Evolutionary conservation across 2,888 invertebrate species (phyloP), one percentile per base, ranked within the genome.

Genomic region (Sminthurinus aureus): DNA sequence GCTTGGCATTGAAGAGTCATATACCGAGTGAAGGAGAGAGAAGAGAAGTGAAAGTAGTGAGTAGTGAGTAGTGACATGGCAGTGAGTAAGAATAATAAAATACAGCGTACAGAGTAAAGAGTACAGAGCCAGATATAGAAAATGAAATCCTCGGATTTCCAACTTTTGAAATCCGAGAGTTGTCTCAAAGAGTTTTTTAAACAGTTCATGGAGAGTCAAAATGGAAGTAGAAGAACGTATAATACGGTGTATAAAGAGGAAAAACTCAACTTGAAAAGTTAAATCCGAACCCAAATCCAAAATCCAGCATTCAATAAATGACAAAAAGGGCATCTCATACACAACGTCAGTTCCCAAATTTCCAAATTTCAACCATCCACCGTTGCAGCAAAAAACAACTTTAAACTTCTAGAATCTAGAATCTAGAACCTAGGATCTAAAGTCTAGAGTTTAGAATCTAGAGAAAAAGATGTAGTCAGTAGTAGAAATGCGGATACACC

Each of bases 91-190:
- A 58, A 58, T 58, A 58, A 9, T 13, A 58, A 58, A 58, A 58
- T 9, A 58, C 18, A 38, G 6, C n/a, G n/a, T n/a, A 52, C 52
- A 52, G 52, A 52, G 13, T 11, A 52, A 13, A 52, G 52, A 52
- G 52, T n/a, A 52, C 9, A 52, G 52, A 52, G 52, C 52, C 9
- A 58, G 58, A 58, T 24, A 71, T 24, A 22, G 24, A 71, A 24
- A 71, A 24, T 71, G 13, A 71, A 71, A 71, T 71, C 71, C 71
- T 13, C 13, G 71, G 71, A 71, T 71, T 71, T 71, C 24, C 71
- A 26, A 71, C 24, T 71, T 38, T 71, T 13, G 24, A 71, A 71
- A 71, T 71, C 71, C 71, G 24, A 13, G 13, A 24, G 22, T 71
- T 71, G 22, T 71, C 71, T 26, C 71, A 71, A 71, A 71, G 24